phyloP scores from a whole-genome alignment of 2,888 invertebrate species.

The Agrypnus murinus region DNA sequence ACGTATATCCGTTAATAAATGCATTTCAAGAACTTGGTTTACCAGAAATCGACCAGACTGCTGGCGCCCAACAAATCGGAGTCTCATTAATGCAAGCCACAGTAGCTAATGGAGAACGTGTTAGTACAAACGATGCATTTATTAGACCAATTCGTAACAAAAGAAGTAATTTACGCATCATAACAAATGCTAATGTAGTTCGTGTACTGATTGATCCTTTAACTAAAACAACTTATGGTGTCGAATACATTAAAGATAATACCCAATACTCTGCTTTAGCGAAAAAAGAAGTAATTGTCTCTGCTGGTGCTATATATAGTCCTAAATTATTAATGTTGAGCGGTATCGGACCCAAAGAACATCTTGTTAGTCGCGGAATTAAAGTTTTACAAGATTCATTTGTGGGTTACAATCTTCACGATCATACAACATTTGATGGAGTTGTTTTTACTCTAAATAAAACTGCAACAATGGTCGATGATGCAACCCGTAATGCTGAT shows the following conservation, averaged over 20 bases:
- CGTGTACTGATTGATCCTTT: conserved; percentile 76
- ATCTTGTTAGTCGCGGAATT: conserved; percentile 73
- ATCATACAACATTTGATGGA: conserved; percentile 81
- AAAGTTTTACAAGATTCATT: conserved; percentile 77
- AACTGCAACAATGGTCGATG: conserved; percentile 72
- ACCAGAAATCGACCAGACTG: conserved; percentile 66
- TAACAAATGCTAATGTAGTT: conserved; percentile 73
- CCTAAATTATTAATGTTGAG: conserved; percentile 79
- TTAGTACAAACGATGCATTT: conserved; percentile 79
- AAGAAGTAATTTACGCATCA: conserved; percentile 72
- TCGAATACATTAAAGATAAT: conserved; percentile 73
- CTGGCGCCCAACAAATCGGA: conserved; percentile 73
- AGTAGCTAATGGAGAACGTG: conserved; percentile 75
- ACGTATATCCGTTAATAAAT: conserved; percentile 72
- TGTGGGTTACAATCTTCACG: conserved; percentile 84
- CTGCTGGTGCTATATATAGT: conserved; percentile 76
- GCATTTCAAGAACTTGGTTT: conserved; percentile 77
- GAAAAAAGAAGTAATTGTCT: conserved; percentile 77
- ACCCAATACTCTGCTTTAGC: conserved; percentile 71
- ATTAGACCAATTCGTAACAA: conserved; percentile 78
- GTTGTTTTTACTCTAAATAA: conserved; percentile 75
- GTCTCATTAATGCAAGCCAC: conserved; percentile 78
- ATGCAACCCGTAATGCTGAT: conserved; percentile 69
- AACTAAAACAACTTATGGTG: conserved; percentile 72
- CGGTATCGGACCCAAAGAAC: conserved; percentile 77